phyloP scores from a whole-genome alignment of 1,140 invertebrate species.

The Mycetomoellerius zeteki region DNA sequence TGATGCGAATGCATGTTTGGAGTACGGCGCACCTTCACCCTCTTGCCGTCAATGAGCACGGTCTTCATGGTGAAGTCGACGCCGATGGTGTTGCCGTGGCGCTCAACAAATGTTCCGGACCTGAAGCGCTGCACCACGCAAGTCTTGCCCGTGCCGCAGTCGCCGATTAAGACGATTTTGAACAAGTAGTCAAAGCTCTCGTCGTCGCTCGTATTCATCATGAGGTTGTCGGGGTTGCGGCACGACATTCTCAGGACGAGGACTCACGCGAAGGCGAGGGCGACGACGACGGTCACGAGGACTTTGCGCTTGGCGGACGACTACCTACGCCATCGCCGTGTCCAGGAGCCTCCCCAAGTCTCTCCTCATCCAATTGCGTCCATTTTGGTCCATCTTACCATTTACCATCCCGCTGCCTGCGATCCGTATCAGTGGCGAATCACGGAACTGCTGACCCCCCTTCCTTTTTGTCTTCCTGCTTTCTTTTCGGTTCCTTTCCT shows the following conservation, averaged over 20 bases:
- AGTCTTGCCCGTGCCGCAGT: slow-evolving; percentile 95
- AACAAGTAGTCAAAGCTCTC: slow-evolving; percentile 94
- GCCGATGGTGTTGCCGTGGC: slow-evolving; percentile 97
- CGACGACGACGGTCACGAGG: slow-evolving; percentile 30
- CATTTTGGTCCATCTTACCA: slow-evolving; percentile 39
- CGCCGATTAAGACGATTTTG: slow-evolving; percentile 94
- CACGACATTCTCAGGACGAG: slow-evolving; percentile 83
- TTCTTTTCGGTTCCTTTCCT: not conserved
- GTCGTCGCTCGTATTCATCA: slow-evolving; percentile 88
- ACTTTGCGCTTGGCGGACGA: not conserved
- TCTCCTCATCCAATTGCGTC: slow-evolving; percentile 39
- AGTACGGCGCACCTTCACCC: slow-evolving; percentile 92
- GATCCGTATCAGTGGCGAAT: slow-evolving; percentile 18
- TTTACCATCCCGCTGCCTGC: slow-evolving; percentile 6
- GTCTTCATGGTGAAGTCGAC: slow-evolving; percentile 99
- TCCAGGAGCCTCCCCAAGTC: slow-evolving; percentile 13
- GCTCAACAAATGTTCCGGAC: slow-evolving; percentile 96
- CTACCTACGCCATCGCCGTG: slow-evolving; percentile 5
- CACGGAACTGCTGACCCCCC: not conserved
- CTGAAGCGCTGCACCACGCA: slow-evolving; percentile 97
- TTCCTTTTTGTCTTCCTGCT: not conserved
- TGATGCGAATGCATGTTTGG: not conserved
- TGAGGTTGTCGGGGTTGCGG: slow-evolving; percentile 88
- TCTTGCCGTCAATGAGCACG: slow-evolving; percentile 95
- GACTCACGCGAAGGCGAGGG: slow-evolving; percentile 29